A percentile compares a stretch with the other conserved stretches of the same genome.
These are phyloP conservation scores for Cisticola juncidis DNA, from an alignment of 2,113 vertebrate genomes.

Conservation along the genomic window DNA sequence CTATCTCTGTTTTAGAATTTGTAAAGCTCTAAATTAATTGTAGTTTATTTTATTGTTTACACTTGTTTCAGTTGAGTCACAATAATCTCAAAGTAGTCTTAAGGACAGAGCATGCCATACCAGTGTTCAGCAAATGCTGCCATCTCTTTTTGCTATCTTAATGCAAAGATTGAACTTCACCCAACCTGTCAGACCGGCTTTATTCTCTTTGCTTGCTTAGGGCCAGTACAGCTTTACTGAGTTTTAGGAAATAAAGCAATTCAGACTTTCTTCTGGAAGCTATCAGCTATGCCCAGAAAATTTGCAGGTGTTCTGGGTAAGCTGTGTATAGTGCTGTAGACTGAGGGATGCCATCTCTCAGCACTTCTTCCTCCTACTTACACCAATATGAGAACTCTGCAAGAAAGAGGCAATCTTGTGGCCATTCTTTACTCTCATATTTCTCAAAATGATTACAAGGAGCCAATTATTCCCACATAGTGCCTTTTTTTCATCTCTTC, in stretches of 20 bases:
- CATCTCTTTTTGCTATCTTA: not conserved
- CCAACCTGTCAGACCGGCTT: not conserved
- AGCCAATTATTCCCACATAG: not conserved
- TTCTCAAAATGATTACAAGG: not conserved
- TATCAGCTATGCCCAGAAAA: not conserved
- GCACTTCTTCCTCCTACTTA: not conserved
- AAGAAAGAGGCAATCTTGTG: not conserved
- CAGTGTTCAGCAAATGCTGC: not conserved
- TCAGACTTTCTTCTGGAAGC: not conserved
- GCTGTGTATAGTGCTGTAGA: rapidly evolving
- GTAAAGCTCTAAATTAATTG: not conserved
- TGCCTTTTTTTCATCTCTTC: not conserved
- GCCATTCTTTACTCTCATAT: not conserved
- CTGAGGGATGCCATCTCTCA: not conserved
- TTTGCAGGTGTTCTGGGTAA: not conserved
- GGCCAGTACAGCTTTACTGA: not conserved
- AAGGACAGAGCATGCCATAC: not conserved
- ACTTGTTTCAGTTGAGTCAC: not conserved
- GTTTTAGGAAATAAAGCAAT: not conserved
- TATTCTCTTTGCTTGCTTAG: not conserved
- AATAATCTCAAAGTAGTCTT: not conserved
- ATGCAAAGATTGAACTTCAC: not conserved
- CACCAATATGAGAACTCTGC: not conserved
- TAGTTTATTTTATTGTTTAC: not conserved
- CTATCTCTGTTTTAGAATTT: not conserved